Evolutionary conservation across 2,797 vertebrate genomes (phyloP), one percentile per base, ranked within the genome.

Genomic region (Buphagus erythrorhynchus): DNA sequence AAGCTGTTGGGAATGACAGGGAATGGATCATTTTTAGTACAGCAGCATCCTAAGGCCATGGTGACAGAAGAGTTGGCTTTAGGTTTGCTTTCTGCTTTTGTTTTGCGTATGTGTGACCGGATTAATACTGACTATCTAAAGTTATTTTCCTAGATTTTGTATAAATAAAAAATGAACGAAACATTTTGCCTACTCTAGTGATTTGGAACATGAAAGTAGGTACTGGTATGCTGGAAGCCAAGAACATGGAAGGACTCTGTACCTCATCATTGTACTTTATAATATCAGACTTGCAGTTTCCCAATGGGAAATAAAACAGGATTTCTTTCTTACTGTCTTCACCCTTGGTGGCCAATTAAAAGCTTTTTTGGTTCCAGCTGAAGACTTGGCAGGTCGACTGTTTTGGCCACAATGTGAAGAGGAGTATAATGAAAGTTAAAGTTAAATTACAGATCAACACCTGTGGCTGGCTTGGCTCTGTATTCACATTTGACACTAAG

Each of bases 361-460:
- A 73, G 36, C 40, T 67, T 88, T 88, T 76, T 80, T 86, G 40
- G 55, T 89, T 90, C 58, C 78, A 97, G 62, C 17, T 89, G 86
- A 97, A 83, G 90, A 86, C 66, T 65, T 96, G 92, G 94, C 88
- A 86, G 10, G 49, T 93, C 73, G 88, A 51, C 22, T 55, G 29
- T 88, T 31, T 81, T 96, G 74, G 46, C 36, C 55, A 79, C 51
- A 35, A 18, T 61, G 43, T 91, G 82, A 66, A 75, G 81, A 83
- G 52, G 28, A 92, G 13, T 54, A 61, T 90, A 91, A 95, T 93
- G 73, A 94, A 97, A 96, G 75, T 92, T 94, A 84, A 63, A 88
- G 93, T 95, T 75, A 97, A 93, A 78, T 94, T 54, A 54, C 86
- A 86, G 78, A 92, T 74, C 55, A 88, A 20, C 91, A 87, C 92